Conservation (phyloP, 1,140 invertebrate genomes). For the Hermetia illucens region DNA sequence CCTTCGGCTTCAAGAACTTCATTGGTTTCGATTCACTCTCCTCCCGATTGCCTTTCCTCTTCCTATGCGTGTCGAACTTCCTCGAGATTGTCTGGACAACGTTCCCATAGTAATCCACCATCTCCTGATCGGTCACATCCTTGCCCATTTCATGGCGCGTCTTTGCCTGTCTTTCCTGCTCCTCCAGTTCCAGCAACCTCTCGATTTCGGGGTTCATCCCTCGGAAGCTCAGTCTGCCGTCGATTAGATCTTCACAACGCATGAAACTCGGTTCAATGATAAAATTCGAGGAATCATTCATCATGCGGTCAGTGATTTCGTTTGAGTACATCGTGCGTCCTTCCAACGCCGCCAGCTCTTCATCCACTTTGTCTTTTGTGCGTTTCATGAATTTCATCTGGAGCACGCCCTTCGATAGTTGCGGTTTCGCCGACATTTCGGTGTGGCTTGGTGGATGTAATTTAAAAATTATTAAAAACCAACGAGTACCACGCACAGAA, state of each 20-base stretch:
- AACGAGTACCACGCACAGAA: too few species aligned
- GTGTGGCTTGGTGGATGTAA: too few species aligned
- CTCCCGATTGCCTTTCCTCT: slow-evolving; percentile 11
- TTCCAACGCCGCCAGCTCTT: slow-evolving; percentile 59
- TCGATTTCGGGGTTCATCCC: slow-evolving; percentile 85
- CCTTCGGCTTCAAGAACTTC: too few species aligned
- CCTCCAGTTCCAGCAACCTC: slow-evolving; percentile 46
- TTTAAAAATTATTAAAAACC: too few species aligned
- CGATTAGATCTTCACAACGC: slow-evolving; percentile 56
- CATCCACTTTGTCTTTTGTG: slow-evolving; percentile 66
- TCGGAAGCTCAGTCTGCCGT: slow-evolving; percentile 70
- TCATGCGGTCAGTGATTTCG: slow-evolving; percentile 45
- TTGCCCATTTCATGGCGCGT: slow-evolving; percentile 35
- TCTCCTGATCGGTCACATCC: slow-evolving; percentile 55
- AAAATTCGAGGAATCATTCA: slow-evolving; percentile 41
- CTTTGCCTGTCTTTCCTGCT: slow-evolving; percentile 24
- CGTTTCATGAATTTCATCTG: slow-evolving; percentile 86
- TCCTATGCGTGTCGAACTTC: slow-evolving; percentile 16
- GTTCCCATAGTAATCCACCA: slow-evolving; percentile 40
- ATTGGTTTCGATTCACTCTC: too few species aligned
- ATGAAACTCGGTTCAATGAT: slow-evolving; percentile 62
- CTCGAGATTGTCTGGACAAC: slow-evolving; percentile 21
- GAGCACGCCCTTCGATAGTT: slow-evolving; percentile 51
- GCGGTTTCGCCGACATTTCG: slow-evolving; percentile 26
- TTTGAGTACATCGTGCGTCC: slow-evolving; percentile 47